Evolutionary conservation across 2,888 invertebrate genomes (phyloP), one percentile per base, ranked within the genome.

Genomic region (Macrostomum cliftonense): DNA sequence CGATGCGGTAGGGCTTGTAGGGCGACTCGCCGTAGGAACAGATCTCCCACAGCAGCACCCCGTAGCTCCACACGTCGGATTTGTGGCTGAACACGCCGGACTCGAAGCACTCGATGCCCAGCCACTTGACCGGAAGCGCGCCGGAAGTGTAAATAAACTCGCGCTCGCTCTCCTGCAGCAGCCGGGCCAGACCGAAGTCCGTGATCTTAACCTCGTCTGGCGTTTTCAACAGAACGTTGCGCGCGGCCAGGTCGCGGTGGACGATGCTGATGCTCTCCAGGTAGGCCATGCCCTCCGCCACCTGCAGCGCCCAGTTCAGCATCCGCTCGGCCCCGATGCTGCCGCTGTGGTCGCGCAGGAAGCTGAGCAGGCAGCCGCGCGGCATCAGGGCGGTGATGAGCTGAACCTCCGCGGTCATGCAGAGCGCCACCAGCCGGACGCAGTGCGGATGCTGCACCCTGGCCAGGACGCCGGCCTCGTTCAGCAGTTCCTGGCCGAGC

Each of bases 181-280:
- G 37, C 17, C 49, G 47, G 12, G 50, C 51, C 28, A 50, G 40
- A 7, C 50, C 50, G 39, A 50, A 50, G 37, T 50, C 50, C 12
- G 50, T 50, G 14, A 50, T 51, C 36, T 50, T 46, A 5, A 50
- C 50, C n/a, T 21, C 37, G 16, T 47, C 46, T 39, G 42, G 43
- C 19, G 21, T 17, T 16, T 14, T 50, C 13, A 97, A 95, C 59
- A 97, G 77, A 59, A 97, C 91, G 73, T 97, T 97, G 58, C 97
- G 77, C 28, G 95, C 93, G 2, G 95, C 95, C 63, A 97, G 77
- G 72, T 97, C 95, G 59, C 95, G 19, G 40, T 40, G 40, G 5
- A 40, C 19, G 9, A 40, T 19, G 16, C 40, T 19, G 40, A 40
- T 40, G 17, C 40, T 40, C 19, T 40, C 40, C 40, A 40, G 40